Base-by-base conservation (phyloP, 2,113 vertebrate genomes). In the Grammomys dolichurus region DNA sequence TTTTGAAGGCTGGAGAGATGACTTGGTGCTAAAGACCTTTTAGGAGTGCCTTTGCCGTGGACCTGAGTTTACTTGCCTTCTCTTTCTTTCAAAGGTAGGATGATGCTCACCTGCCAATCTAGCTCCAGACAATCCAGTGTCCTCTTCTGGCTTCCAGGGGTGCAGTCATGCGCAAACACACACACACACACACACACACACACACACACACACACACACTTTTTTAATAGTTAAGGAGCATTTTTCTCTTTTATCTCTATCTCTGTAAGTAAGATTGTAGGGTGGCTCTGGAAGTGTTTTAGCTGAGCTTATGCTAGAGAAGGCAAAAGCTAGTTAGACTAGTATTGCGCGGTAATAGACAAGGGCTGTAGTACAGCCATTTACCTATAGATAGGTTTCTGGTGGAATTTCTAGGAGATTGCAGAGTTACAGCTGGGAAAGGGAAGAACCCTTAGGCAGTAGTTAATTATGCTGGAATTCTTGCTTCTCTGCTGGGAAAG, bases 71-170 rank as follows among this genome's bases (percentile, higher is more conserved):
- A n/a, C 31, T 56, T 10, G 28, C 26, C 12, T 40, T 26, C 36
- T 1, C 13, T 40, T 20, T 26, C 13, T 40, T 11, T 26, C 13
- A 43, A 9, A n/a, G 40, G 51, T 19, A 20, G 19, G 63, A 28
- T 10, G n/a, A 9, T 65, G n/a, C 14, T 33, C 7, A 8, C n/a
- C n/a, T 16, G 0, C 11, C 26, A 2, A 40, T 26, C 73, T 26
- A 26, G 80, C 80, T 60, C 54, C 36, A 60, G 80, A 82, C 36
- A 82, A 26, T 24, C 36, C 80, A 40, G 4, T 82, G 80, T 60
- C 36, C 12, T 60, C 80, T 26, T 60, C 54, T 60, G 80, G 24
- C 54, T 14, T 63, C n/a, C 58, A 43, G 28, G n/a, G 56, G 3
- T 0, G 36, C 7, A 33, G 67, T 36, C 13, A 69, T 69, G 19